These are phyloP conservation scores for Salarias fasciatus DNA, from an alignment of 2,797 vertebrate genomes.

Conservation along the genomic window DNA sequence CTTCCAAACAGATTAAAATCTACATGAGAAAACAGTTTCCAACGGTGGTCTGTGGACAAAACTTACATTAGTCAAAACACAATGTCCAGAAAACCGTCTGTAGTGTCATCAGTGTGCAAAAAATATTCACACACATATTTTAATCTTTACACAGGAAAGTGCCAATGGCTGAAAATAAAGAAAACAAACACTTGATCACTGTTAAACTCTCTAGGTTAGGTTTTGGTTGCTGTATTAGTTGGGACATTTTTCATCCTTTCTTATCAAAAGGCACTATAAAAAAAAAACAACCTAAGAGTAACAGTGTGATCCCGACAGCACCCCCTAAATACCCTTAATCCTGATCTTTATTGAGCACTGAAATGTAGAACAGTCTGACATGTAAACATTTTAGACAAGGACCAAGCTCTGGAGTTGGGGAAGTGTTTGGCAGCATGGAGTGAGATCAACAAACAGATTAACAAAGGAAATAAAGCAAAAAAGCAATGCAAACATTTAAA, in stretches of 20 bases:
- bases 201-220: slow-evolving; percentile 47
- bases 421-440: slow-evolving; percentile 37
- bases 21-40: slow-evolving; percentile 39
- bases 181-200: slow-evolving; percentile 29
- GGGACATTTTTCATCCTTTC: slow-evolving; percentile 44
- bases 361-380: slow-evolving; percentile 51
- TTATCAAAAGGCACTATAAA: slow-evolving; percentile 72
- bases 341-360: slow-evolving; percentile 49
- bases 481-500: slow-evolving; percentile 11
- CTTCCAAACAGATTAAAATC: slow-evolving; percentile 44
- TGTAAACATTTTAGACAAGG: slow-evolving; percentile 72
- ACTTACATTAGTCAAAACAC: slow-evolving; percentile 36
- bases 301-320: slow-evolving; percentile 49
- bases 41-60: slow-evolving; percentile 34
- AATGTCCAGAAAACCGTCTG: slow-evolving; percentile 55
- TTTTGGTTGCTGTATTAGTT: slow-evolving; percentile 77
- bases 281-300: slow-evolving; percentile 44
- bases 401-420: slow-evolving; percentile 31
- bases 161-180: slow-evolving; percentile 54
- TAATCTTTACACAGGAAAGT: slow-evolving; percentile 69
- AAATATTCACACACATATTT: slow-evolving; percentile 67
- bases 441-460: slow-evolving; percentile 29
- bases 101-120: slow-evolving; percentile 76
- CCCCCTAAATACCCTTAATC: slow-evolving; percentile 42
- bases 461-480: slow-evolving; percentile 19